Conservation (phyloP, 2,113 vertebrate species). For the Petromus typicus region DNA sequence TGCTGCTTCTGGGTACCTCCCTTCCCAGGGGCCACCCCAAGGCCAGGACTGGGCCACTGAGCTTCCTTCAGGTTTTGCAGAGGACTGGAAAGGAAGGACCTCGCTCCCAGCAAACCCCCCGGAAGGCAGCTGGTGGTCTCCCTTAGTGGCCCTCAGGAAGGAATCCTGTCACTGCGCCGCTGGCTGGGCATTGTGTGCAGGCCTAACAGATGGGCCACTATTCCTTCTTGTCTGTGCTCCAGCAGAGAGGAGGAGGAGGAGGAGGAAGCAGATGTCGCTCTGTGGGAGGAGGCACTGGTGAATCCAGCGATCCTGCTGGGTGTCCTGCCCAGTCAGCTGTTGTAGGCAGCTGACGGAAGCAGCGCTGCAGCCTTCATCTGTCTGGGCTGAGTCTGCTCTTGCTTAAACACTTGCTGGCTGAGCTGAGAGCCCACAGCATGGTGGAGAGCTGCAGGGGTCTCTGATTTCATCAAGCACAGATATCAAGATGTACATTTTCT, state of each 20-base stretch:
- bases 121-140: constrained; percentile 15
- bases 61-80: constrained; percentile 9
- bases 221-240: constrained; percentile 41
- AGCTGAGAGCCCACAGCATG: background rate
- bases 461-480: constrained; percentile 36
- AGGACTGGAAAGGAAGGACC: background rate
- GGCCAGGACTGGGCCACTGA: background rate
- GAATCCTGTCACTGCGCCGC: constrained; percentile 12
- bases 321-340: no score
- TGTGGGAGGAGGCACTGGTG: background rate
- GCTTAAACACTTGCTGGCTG: constrained; percentile 57
- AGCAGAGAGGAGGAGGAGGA: no score
- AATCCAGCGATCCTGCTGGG: no score
- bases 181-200: background rate
- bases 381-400: constrained; percentile 54
- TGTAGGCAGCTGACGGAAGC: background rate
- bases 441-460: background rate
- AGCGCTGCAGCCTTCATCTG: constrained; percentile 7
- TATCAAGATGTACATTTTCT: background rate
- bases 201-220: constrained; percentile 21
- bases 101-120: background rate
- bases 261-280: background rate
- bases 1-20: no score
- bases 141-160: constrained; percentile 20
- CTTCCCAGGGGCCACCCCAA: no score